These are phyloP conservation scores for Alentia gelatinosa DNA, from an alignment of 2,888 invertebrate genomes.

Conservation along the genomic window DNA sequence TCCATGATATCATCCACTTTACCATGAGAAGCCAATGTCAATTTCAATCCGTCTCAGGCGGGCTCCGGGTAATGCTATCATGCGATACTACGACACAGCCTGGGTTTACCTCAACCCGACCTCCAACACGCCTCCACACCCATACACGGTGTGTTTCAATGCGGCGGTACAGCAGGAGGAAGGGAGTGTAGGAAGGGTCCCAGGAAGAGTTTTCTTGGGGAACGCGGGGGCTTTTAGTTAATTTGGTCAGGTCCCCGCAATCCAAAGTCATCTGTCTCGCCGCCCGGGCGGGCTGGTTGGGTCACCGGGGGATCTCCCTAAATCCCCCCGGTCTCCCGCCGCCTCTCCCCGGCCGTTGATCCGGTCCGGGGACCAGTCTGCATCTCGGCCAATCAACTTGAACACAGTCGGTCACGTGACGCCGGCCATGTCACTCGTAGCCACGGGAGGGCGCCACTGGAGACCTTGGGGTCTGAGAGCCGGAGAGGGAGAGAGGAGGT, in stretches of 20 bases:
- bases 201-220: neutral
- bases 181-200: neutral
- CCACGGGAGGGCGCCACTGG: neutral
- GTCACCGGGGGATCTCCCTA: neutral
- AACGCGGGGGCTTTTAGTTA: slow-evolving; percentile 14
- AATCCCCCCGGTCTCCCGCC: neutral
- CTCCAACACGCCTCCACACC: too few species aligned
- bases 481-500: too few species aligned
- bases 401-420: slow-evolving; percentile 8
- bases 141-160: too few species aligned
- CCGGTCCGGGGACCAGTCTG: neutral
- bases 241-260: slow-evolving; percentile 37
- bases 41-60: too few species aligned
- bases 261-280: slow-evolving; percentile 36
- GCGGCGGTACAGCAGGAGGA: too few species aligned
- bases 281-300: neutral
- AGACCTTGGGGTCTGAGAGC: too few species aligned
- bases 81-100: neutral
- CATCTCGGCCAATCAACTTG: neutral
- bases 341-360: neutral
- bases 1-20: neutral
- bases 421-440: neutral
- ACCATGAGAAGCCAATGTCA: neutral
- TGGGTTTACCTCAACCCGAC: neutral
- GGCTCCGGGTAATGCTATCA: neutral